These are phyloP conservation scores for Tachycineta bicolor DNA, from an alignment of 2,113 vertebrate species.

Conservation along the genomic window DNA sequence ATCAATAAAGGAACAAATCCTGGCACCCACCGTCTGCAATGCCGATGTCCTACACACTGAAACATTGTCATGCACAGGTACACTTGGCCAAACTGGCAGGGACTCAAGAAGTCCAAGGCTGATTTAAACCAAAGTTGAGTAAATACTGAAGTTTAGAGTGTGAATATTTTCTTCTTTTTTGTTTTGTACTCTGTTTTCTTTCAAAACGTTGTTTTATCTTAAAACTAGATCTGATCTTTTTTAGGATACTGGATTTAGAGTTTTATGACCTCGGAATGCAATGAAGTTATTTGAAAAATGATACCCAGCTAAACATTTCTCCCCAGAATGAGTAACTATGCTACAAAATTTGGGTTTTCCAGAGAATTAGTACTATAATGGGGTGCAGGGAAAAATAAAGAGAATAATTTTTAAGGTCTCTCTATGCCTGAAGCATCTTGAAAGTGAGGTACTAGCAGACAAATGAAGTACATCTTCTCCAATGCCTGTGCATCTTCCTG, in stretches of 20 bases:
- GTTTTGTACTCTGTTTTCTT: neutral
- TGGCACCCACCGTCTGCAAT: neutral
- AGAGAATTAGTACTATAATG: neutral
- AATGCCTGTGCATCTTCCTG: neutral
- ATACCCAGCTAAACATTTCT: neutral
- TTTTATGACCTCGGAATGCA: neutral
- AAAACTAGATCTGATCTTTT: neutral
- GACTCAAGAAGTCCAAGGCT: neutral
- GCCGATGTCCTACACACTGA: neutral
- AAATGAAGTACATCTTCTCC: neutral
- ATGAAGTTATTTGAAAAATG: neutral
- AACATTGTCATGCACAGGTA: neutral
- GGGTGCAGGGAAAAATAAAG: neutral
- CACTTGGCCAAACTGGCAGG: neutral
- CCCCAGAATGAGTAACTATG: neutral
- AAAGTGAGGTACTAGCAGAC: neutral
- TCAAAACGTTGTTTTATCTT: neutral
- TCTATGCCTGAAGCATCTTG: neutral
- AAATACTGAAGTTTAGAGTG: neutral
- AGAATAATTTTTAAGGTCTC: neutral
- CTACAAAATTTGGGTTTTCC: neutral
- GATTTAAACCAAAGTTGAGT: neutral
- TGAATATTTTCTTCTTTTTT: too few relatives aligned
- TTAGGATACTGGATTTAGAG: neutral
- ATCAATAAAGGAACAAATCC: neutral